These are phyloP conservation scores for Syngnathoides biaculeatus DNA, from an alignment of 2,113 vertebrate species.

Conservation along the genomic window DNA sequence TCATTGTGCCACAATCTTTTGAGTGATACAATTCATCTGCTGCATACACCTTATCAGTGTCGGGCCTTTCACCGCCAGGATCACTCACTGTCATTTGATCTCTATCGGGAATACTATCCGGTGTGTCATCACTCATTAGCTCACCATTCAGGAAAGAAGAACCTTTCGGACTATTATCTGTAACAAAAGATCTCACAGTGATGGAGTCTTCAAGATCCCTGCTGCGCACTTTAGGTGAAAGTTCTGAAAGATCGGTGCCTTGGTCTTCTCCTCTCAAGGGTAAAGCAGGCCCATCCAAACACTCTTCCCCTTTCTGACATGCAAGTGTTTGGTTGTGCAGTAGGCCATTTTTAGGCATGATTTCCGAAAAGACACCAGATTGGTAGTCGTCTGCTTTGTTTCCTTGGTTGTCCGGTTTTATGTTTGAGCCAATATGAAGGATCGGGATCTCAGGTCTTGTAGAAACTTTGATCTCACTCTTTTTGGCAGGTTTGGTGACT, in stretches of 20 bases:
- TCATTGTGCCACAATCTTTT: constrained; percentile 20
- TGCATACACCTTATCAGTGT: constrained; percentile 1
- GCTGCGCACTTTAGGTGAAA: constrained; percentile 21
- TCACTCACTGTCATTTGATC: not conserved
- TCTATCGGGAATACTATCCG: constrained; percentile 8
- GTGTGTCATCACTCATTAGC: constrained; percentile 32
- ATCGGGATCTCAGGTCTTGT: constrained; percentile 72
- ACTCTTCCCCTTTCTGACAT: constrained; percentile 51
- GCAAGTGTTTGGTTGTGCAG: constrained; percentile 58
- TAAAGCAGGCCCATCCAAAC: constrained; percentile 59
- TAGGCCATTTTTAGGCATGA: constrained; percentile 69
- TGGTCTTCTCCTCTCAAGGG: constrained; percentile 58
- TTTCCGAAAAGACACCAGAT: constrained; percentile 61
- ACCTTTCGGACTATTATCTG: constrained; percentile 19
- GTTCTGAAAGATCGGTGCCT: constrained; percentile 22
- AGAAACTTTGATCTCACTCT: constrained; percentile 73
- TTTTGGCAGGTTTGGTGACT: constrained; percentile 77
- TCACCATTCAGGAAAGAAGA: constrained; percentile 39
- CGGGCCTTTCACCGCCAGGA: constrained; percentile 1
- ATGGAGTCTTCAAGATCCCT: constrained; percentile 28
- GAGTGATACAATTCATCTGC: constrained; percentile 23
- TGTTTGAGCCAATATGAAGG: constrained; percentile 67
- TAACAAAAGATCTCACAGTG: constrained; percentile 31
- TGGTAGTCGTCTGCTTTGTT: constrained; percentile 47
- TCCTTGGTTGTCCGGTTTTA: constrained; percentile 37